phyloP scores from a whole-genome alignment of 2,113 vertebrate genomes.

The Eclectus roratus region DNA sequence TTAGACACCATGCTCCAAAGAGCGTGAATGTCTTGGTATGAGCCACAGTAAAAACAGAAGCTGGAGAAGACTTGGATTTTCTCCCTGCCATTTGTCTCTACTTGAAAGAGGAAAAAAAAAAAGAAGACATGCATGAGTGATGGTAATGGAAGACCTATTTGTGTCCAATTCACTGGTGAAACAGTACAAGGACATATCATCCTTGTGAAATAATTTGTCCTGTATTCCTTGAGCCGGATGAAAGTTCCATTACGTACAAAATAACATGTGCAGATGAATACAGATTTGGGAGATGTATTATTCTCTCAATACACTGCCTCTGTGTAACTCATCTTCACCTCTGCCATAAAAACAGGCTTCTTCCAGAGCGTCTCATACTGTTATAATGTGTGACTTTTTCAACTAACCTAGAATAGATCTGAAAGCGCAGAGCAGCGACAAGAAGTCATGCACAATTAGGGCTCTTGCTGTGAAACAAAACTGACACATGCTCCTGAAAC shows the following conservation, averaged over 20 bases:
- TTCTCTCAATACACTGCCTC: neutral
- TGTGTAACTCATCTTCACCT: neutral
- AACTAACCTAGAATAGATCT: neutral
- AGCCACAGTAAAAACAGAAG: neutral
- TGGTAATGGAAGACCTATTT: slow-evolving; percentile 30
- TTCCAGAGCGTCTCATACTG: neutral
- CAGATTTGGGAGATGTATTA: slow-evolving; percentile 5
- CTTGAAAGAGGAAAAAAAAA: neutral
- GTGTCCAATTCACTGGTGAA: slow-evolving; percentile 27
- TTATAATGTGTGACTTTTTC: neutral
- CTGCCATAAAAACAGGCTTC: neutral
- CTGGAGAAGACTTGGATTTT: neutral
- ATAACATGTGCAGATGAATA: slow-evolving; percentile 14
- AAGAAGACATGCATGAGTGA: neutral
- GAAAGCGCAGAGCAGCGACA: neutral
- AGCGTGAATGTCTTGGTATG: neutral
- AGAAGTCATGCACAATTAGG: neutral
- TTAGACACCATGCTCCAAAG: neutral
- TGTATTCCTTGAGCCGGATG: slow-evolving; percentile 27
- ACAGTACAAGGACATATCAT: slow-evolving; percentile 15
- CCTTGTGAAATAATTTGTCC: slow-evolving; percentile 43
- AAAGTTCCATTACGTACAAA: slow-evolving; percentile 27
- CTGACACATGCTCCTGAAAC: neutral
- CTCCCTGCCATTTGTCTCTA: neutral
- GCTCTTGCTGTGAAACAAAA: slow-evolving; percentile 29